These are phyloP conservation scores for Antheraea mylitta DNA, from an alignment of 1,140 invertebrate genomes.

Conservation along the genomic window DNA sequence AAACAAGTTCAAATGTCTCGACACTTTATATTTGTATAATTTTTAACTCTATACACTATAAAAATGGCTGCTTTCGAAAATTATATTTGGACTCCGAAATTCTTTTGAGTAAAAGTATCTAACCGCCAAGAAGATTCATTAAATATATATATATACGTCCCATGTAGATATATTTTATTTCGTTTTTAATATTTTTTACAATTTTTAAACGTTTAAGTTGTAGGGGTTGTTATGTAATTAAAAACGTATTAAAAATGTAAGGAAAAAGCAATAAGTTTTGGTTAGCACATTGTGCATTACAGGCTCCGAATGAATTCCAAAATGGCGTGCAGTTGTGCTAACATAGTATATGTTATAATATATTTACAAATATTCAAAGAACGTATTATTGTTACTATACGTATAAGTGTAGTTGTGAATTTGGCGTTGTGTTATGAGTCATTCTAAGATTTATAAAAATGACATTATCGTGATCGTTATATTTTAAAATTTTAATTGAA, in stretches of 20 bases:
- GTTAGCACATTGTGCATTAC: background rate
- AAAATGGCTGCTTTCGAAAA: too few species aligned
- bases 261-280: background rate
- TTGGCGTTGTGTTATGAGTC: constrained; percentile 62
- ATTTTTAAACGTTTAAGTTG: background rate
- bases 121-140: too few species aligned
- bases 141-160: too few species aligned
- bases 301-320: background rate
- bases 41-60: too few species aligned
- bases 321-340: background rate
- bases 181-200: too few species aligned
- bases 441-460: constrained; percentile 42
- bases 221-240: background rate
- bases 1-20: too few species aligned
- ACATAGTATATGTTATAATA: too few species aligned
- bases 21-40: too few species aligned
- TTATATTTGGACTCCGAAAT: too few species aligned
- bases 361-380: constrained; percentile 3
- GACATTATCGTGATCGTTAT: constrained; percentile 49
- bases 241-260: background rate
- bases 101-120: too few species aligned
- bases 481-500: constrained; percentile 60
- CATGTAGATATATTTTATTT: too few species aligned
- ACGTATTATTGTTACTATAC: constrained; percentile 24
- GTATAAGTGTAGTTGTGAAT: constrained; percentile 60